Conservation (phyloP, 1,140 invertebrate genomes). For the Zaprionus ornatus region DNA sequence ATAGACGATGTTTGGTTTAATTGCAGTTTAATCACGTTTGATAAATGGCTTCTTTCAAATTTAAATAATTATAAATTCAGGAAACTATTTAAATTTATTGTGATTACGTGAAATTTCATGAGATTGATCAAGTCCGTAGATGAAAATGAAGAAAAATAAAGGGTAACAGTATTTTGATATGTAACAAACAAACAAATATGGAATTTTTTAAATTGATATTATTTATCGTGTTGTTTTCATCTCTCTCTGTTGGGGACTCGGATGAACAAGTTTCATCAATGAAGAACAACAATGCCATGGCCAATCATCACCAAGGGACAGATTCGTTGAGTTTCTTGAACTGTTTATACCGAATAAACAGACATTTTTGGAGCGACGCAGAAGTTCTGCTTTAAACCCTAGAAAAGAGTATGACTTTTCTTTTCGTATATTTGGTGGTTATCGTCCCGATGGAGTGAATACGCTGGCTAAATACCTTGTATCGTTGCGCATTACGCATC, state of each 20-base stretch:
- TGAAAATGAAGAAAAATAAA: too few species aligned
- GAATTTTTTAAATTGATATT: not conserved
- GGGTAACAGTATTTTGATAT: not conserved
- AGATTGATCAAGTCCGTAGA: too few species aligned
- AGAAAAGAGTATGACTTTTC: not conserved
- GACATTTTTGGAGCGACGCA: not conserved
- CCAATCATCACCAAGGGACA: not conserved
- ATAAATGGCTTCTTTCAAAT: slow-evolving; percentile 1
- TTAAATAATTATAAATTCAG: not conserved
- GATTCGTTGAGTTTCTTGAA: not conserved
- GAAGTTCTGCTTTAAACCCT: not conserved
- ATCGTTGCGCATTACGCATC: not conserved
- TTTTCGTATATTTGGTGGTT: not conserved
- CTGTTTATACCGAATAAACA: not conserved
- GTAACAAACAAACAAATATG: not conserved
- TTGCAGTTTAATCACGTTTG: slow-evolving; percentile 9
- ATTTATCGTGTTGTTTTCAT: not conserved
- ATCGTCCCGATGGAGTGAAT: not conserved
- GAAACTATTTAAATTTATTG: not conserved
- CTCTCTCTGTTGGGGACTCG: not conserved
- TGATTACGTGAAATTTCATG: not conserved
- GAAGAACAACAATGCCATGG: too few species aligned
- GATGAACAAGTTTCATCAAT: not conserved
- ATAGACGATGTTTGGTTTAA: slow-evolving; percentile 18
- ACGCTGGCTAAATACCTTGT: not conserved